Evolutionary conservation across 1,140 invertebrate genomes (phyloP).

Genomic region (Cydia splendana): DNA sequence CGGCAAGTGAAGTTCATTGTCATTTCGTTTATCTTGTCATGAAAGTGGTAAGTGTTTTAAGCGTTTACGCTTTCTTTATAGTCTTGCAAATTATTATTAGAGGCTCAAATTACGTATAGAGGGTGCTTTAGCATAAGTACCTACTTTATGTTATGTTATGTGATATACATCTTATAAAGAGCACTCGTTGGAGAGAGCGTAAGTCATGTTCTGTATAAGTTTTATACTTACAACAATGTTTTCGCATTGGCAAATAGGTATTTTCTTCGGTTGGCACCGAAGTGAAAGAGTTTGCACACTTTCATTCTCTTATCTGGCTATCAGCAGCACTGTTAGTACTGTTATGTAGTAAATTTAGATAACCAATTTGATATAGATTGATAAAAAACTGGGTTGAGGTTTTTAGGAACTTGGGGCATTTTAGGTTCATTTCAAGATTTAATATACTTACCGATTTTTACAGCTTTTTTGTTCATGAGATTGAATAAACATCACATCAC

Average conservation of each 20-base stretch:
- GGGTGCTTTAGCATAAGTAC: not conserved
- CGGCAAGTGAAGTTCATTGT: slow-evolving; percentile 60
- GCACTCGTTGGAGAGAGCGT: not conserved
- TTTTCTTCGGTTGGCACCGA: slow-evolving; percentile 19
- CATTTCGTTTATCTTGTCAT: slow-evolving; percentile 55
- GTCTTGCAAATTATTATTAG: slow-evolving; percentile 22
- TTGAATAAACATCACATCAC: no score
- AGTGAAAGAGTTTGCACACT: slow-evolving; percentile 27
- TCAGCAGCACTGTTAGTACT: slow-evolving; percentile 55
- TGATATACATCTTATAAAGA: slow-evolving; percentile 5
- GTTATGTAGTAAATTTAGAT: slow-evolving; percentile 41
- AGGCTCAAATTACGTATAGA: no score
- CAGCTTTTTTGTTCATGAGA: no score
- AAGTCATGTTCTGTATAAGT: not conserved
- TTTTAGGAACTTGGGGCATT: not conserved
- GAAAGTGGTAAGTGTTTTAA: slow-evolving; percentile 59
- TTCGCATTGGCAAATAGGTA: slow-evolving; percentile 9
- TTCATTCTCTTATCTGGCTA: slow-evolving; percentile 41
- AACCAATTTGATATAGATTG: slow-evolving; percentile 23
- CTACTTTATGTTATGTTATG: not conserved
- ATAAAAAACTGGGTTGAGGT: slow-evolving; percentile 1
- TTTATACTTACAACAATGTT: not conserved
- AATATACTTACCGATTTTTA: no score
- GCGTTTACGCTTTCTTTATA: slow-evolving; percentile 19
- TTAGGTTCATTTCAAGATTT: no score